Conservation (phyloP, 2,113 vertebrate species). For the Empidonax alnorum region DNA sequence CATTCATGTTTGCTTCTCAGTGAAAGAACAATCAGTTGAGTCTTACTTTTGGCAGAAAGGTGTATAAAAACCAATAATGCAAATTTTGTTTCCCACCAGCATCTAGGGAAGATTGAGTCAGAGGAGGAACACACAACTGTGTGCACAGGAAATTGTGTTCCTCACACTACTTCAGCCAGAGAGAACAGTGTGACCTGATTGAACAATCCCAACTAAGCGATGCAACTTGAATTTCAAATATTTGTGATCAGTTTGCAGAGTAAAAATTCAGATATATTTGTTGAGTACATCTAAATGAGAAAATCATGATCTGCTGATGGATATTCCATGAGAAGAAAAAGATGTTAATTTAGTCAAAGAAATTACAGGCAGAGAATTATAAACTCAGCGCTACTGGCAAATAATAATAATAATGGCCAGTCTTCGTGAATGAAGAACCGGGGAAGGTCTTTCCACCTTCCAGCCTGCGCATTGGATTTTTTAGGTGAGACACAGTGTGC, state of each 20-base stretch:
- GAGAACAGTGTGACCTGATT: constrained; percentile 7
- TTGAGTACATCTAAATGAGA: constrained; percentile 14
- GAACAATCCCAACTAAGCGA: background rate
- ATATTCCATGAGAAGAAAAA: constrained; percentile 44
- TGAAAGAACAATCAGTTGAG: background rate
- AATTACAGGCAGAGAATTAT: constrained; percentile 48
- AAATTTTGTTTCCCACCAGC: background rate
- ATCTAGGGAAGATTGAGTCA: background rate
- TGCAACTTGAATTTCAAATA: constrained; percentile 38
- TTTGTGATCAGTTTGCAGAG: background rate
- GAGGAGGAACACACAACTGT: background rate
- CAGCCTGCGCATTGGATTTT: too few relatives aligned
- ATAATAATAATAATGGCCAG: background rate
- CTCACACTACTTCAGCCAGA: background rate
- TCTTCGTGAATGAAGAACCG: too few relatives aligned
- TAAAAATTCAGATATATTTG: constrained; percentile 45
- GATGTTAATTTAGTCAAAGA: constrained; percentile 48
- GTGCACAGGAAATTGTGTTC: background rate
- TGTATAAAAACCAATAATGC: background rate
- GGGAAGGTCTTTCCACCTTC: too few relatives aligned
- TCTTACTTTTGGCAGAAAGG: background rate
- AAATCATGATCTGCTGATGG: constrained; percentile 54
- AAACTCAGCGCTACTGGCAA: constrained; percentile 31
- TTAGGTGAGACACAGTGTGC: too few relatives aligned
- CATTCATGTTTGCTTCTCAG: background rate